Evolutionary conservation across 2,888 invertebrate genomes (phyloP).

Genomic region (Melipona bicolor): DNA sequence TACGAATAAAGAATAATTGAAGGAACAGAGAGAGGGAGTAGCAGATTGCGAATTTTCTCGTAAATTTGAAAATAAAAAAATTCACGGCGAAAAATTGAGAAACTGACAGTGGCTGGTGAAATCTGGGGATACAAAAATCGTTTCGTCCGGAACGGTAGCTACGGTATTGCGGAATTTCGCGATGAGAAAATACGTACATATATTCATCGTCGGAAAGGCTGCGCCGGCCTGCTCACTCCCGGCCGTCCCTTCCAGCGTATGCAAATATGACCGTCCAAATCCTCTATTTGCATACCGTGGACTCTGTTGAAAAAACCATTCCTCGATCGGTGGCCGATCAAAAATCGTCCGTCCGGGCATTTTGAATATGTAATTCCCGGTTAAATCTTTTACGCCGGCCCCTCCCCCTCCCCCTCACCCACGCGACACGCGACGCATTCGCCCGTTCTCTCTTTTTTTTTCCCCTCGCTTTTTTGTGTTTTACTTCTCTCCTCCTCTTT

Average conservation of each 20-base stretch:
- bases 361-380: conserved; percentile 67
- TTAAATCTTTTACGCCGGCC: conserved; percentile 50
- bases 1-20: no score
- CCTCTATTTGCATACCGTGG: conserved; percentile 75
- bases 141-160: neutral
- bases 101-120: no score
- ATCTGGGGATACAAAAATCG: conserved; percentile 8
- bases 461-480: neutral
- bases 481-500: no score
- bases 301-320: conserved; percentile 71
- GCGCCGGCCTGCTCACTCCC: conserved; percentile 9
- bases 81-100: no score
- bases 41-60: no score
- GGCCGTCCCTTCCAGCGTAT: conserved; percentile 69
- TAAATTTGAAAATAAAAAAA: no score
- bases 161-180: conserved; percentile 30
- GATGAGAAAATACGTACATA: conserved; percentile 51
- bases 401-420: neutral
- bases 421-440: conserved; percentile 11
- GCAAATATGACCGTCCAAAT: conserved; percentile 70
- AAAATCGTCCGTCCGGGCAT: conserved; percentile 66
- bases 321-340: conserved; percentile 68
- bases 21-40: neutral
- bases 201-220: conserved; percentile 41
- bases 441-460: neutral